Evolutionary conservation across 2,797 vertebrate genomes (phyloP).

Genomic region (Bovichtus variegatus): DNA sequence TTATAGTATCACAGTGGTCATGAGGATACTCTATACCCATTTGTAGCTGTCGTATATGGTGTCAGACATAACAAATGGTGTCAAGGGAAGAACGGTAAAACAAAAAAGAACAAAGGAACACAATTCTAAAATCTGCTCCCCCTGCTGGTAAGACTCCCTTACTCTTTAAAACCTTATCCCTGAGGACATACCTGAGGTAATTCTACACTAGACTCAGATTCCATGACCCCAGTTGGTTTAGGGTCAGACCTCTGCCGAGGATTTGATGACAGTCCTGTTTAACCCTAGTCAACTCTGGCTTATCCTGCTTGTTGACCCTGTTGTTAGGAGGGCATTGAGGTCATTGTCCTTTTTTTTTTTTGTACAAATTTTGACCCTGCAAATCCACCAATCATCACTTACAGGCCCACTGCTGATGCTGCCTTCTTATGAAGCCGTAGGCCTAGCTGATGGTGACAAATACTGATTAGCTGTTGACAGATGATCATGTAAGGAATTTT

Average conservation of each 20-base stretch:
- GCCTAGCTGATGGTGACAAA: background rate
- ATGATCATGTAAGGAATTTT: slow-evolving; percentile 3
- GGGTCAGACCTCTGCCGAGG: slow-evolving; percentile 30
- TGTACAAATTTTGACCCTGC: slow-evolving; percentile 44
- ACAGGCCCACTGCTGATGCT: background rate
- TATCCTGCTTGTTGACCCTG: slow-evolving; percentile 37
- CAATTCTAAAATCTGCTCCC: background rate
- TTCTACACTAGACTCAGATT: slow-evolving; percentile 20
- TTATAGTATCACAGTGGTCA: background rate
- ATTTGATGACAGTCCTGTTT: slow-evolving; percentile 61
- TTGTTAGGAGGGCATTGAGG: slow-evolving; percentile 62
- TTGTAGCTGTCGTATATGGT: background rate
- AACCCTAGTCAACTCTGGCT: slow-evolving; percentile 18
- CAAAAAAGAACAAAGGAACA: background rate
- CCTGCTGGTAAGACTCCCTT: background rate
- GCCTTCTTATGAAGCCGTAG: background rate
- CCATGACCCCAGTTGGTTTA: slow-evolving; percentile 48
- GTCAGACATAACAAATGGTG: background rate
- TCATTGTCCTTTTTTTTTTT: slow-evolving; percentile 64
- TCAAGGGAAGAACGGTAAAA: background rate
- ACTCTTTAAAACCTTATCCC: background rate
- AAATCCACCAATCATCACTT: slow-evolving; percentile 64
- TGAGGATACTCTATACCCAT: background rate
- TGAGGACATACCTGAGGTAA: slow-evolving; percentile 28
- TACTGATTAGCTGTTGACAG: slow-evolving; percentile 14